Evolutionary conservation across 2,113 vertebrate genomes (phyloP).

Genomic region (Thamnaconus septentrionalis): DNA sequence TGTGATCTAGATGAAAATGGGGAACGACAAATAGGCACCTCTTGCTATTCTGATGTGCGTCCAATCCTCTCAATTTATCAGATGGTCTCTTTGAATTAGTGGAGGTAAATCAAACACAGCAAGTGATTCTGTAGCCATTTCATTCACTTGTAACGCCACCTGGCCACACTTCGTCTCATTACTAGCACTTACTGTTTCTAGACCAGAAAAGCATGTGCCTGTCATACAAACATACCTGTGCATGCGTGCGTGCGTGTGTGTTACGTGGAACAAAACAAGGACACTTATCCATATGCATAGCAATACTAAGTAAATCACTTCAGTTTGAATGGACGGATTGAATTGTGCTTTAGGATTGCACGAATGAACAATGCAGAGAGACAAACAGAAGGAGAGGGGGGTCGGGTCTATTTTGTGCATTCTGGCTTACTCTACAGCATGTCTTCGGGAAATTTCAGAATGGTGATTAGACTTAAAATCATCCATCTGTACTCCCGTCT

Average conservation of each 20-base stretch:
- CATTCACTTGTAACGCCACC: conserved; percentile 60
- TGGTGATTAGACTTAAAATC: conserved; percentile 58
- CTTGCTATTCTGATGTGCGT: conserved; percentile 71
- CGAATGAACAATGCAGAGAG: conserved; percentile 3
- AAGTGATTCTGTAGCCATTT: conserved; percentile 61
- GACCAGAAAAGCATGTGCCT: conserved; percentile 37
- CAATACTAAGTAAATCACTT: conserved; percentile 42
- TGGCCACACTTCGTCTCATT: conserved; percentile 63
- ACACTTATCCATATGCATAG: conserved; percentile 25
- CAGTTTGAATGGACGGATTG: conserved; percentile 25
- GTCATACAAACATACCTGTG: conserved; percentile 18
- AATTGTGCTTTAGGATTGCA: conserved; percentile 31
- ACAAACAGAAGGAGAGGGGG: background rate
- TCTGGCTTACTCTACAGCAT: conserved; percentile 24
- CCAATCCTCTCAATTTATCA: conserved; percentile 69
- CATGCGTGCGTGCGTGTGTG: background rate
- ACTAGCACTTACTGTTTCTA: conserved; percentile 34
- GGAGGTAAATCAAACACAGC: conserved; percentile 67
- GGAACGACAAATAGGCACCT: conserved; percentile 64
- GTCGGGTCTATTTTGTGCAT: conserved; percentile 24
- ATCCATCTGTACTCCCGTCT: conserved; percentile 43
- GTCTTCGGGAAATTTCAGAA: conserved; percentile 44
- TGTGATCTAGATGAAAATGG: conserved; percentile 66
- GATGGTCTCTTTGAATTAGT: conserved; percentile 70
- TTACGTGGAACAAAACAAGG: conserved; percentile 36